phyloP scores from a whole-genome alignment of 2,113 vertebrate genomes.

The Aphelocoma coerulescens region DNA sequence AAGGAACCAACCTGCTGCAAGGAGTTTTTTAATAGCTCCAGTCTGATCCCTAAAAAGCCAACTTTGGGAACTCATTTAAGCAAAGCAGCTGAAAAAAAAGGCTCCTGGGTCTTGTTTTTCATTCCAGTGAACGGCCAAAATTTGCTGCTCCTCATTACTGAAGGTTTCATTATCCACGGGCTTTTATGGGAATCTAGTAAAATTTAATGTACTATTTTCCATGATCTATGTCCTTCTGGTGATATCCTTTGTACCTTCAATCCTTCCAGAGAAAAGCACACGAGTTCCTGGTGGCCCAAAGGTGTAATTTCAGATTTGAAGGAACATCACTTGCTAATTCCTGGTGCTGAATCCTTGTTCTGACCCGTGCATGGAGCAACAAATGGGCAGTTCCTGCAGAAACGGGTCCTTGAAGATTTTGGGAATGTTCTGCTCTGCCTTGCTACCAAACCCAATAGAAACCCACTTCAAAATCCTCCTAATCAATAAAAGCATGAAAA shows the following conservation, averaged over 20 bases:
- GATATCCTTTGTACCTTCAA: background rate
- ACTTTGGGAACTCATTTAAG: background rate
- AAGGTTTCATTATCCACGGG: constrained; percentile 34
- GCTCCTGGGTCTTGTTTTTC: constrained; percentile 32
- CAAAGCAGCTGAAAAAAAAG: constrained; percentile 13
- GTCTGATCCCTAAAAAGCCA: background rate
- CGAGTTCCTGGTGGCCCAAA: background rate
- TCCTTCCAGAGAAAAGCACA: background rate
- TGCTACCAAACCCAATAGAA: background rate
- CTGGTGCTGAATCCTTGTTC: background rate
- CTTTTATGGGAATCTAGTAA: constrained; percentile 44
- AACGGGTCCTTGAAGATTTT: background rate
- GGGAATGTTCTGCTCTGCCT: background rate
- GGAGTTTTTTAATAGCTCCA: background rate
- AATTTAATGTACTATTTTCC: constrained; percentile 32
- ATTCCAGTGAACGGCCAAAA: constrained; percentile 33
- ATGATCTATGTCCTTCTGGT: constrained; percentile 29
- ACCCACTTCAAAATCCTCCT: background rate
- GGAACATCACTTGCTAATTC: background rate
- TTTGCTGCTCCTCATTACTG: constrained; percentile 36
- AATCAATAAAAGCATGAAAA: background rate
- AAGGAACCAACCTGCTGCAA: background rate
- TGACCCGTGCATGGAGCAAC: background rate
- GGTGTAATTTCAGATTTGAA: background rate
- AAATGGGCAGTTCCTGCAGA: background rate